phyloP scores from a whole-genome alignment of 2,113 vertebrate species.

The Chloropsis cyanopogon region DNA sequence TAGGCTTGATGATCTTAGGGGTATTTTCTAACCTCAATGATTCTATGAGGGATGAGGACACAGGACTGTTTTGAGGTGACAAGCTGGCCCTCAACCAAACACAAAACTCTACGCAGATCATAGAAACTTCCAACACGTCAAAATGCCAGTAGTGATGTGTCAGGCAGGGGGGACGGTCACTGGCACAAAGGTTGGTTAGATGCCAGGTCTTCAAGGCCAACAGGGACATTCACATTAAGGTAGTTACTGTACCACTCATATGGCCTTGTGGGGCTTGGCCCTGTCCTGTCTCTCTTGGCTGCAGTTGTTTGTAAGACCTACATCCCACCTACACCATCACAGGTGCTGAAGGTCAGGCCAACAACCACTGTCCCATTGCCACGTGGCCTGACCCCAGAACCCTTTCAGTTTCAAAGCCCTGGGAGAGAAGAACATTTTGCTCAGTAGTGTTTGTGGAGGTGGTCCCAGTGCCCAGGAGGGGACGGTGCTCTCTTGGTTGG shows the following conservation, averaged over 20 bases:
- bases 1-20: background rate
- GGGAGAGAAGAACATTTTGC: background rate
- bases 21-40: background rate
- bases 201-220: background rate
- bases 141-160: background rate
- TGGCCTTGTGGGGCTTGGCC: background rate
- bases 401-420: background rate
- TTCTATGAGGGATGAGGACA: background rate
- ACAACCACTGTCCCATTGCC: background rate
- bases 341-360: background rate
- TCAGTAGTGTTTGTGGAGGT: background rate
- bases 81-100: background rate
- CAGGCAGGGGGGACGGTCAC: background rate
- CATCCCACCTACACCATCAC: background rate
- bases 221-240: background rate
- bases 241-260: background rate
- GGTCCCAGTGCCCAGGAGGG: background rate
- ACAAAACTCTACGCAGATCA: background rate
- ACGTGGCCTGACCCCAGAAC: background rate
- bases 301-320: background rate
- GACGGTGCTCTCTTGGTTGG: fast-evolving
- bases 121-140: background rate
- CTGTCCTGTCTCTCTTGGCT: background rate
- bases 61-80: background rate
- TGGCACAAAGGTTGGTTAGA: background rate